phyloP scores from a whole-genome alignment of 1,140 invertebrate species.

The Aphis gossypii region DNA sequence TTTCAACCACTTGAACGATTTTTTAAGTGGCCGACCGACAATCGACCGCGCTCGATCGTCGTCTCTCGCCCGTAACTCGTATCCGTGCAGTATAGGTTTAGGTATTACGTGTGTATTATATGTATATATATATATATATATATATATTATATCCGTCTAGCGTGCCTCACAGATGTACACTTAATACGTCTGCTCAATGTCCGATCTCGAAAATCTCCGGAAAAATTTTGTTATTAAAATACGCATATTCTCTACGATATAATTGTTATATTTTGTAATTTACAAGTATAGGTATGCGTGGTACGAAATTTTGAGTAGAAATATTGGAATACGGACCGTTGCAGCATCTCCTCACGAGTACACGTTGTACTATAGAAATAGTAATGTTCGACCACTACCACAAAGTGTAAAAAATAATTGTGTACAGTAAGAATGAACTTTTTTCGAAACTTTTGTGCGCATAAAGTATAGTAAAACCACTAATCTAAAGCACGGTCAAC shows the following conservation, averaged over 20 bases:
- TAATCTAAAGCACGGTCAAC: neutral
- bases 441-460: neutral
- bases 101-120: neutral
- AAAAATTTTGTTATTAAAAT: neutral
- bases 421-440: neutral
- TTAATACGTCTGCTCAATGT: neutral
- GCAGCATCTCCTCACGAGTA: neutral
- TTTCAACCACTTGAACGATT: constrained; percentile 43
- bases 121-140: too few species aligned
- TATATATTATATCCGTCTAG: neutral
- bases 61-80: neutral
- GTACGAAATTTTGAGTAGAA: neutral
- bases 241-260: neutral
- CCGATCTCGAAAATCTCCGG: neutral
- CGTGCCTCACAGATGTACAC: neutral
- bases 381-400: neutral
- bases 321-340: too few species aligned
- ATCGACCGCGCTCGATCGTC: neutral
- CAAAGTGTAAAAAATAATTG: neutral
- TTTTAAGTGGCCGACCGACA: constrained; percentile 15
- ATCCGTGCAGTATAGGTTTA: neutral
- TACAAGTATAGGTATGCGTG: neutral
- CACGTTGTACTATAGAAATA: too few species aligned
- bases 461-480: neutral
- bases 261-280: neutral